Evolutionary conservation across 2,888 invertebrate genomes (phyloP).

Genomic region (Eilema depressum): DNA sequence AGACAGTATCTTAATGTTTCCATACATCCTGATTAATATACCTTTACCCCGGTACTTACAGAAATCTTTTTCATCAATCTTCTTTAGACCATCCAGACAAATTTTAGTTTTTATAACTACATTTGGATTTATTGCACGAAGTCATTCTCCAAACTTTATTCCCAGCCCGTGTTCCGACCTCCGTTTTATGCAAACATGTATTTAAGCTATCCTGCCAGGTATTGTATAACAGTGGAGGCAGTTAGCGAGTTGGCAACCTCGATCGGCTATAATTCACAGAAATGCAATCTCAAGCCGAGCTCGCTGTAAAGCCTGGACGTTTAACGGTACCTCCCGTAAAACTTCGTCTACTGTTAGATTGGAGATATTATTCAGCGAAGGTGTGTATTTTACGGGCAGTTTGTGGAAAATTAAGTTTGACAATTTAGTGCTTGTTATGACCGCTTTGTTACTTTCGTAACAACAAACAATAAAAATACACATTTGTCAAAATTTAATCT

Average conservation of each 20-base stretch:
- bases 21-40: too few relatives aligned
- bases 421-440: not conserved
- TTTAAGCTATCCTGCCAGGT: conserved; percentile 10
- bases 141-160: not conserved
- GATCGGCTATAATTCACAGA: conserved; percentile 51
- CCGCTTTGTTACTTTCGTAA: not conserved
- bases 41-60: too few relatives aligned
- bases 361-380: conserved; percentile 34
- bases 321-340: conserved; percentile 54
- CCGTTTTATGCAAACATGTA: conserved; percentile 4
- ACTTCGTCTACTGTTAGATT: conserved; percentile 37
- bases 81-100: too few relatives aligned
- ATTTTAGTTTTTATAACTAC: not conserved
- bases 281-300: conserved; percentile 53
- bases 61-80: too few relatives aligned
- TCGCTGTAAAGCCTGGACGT: conserved; percentile 36
- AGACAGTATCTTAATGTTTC: too few relatives aligned
- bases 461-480: not conserved
- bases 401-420: conserved; percentile 3
- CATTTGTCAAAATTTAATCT: not conserved
- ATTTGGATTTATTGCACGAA: not conserved
- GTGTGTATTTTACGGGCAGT: conserved; percentile 13
- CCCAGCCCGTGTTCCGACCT: too few relatives aligned
- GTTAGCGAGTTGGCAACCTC: conserved; percentile 48
- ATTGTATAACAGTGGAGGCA: conserved; percentile 18